Evolutionary conservation across 2,113 vertebrate species (phyloP).

Genomic region (Corythornis vintsioides): DNA sequence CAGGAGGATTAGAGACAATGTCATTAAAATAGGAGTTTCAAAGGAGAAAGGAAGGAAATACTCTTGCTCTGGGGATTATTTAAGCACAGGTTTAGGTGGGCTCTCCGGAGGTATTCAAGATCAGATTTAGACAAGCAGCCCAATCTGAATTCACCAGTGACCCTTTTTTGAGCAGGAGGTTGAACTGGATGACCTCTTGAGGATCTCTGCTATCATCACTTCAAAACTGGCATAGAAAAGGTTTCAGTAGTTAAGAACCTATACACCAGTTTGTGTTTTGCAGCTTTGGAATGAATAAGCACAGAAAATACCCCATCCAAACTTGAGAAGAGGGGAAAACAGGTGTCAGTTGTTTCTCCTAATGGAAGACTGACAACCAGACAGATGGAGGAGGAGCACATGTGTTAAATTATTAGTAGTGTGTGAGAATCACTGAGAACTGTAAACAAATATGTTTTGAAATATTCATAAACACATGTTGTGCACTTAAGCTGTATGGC

Average conservation of each 20-base stretch:
- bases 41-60: not conserved
- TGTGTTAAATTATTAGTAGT: not conserved
- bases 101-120: not conserved
- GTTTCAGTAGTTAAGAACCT: not conserved
- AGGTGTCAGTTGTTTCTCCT: not conserved
- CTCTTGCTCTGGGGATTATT: not conserved
- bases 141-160: not conserved
- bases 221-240: not conserved
- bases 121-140: not conserved
- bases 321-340: not conserved
- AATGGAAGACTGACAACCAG: not conserved
- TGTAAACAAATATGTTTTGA: constrained; percentile 24
- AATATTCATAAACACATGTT: constrained; percentile 25
- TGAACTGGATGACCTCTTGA: not conserved
- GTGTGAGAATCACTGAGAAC: constrained; percentile 1
- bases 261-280: not conserved
- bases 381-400: not conserved
- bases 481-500: not conserved
- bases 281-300: not conserved
- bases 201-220: not conserved
- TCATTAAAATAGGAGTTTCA: not conserved
- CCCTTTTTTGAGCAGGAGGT: not conserved
- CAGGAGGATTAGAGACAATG: not conserved
- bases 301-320: not conserved
- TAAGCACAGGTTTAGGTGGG: not conserved